A percentile compares a stretch with the other conserved stretches of the same genome.
These are phyloP conservation scores for Volucella inanis DNA, from an alignment of 2,888 invertebrate species.

Conservation along the genomic window DNA sequence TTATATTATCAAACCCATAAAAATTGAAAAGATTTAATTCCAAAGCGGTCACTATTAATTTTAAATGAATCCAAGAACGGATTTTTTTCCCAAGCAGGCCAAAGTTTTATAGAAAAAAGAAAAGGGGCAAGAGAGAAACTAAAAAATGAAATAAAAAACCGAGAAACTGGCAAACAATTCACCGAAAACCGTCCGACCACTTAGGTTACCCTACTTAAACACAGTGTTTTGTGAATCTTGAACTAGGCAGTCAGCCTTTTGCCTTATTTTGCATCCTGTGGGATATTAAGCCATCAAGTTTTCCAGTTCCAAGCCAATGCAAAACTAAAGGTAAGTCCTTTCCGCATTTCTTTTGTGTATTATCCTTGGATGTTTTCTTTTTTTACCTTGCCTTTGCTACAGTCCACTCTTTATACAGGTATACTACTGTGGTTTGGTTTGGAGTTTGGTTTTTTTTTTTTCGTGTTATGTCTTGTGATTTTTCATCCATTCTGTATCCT, in stretches of 20 bases:
- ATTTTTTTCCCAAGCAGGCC: not conserved
- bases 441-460: not conserved
- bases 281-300: constrained; percentile 27
- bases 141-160: too few relatives aligned
- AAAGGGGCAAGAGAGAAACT: too few relatives aligned
- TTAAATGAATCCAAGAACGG: not conserved
- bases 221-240: too few relatives aligned
- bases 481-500: constrained; percentile 21
- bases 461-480: constrained; percentile 13
- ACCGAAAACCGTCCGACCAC: constrained; percentile 15
- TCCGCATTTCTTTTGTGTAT: constrained; percentile 6
- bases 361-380: not conserved
- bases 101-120: not conserved
- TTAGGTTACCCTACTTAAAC: constrained; percentile 31
- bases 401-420: too few relatives aligned
- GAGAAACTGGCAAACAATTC: constrained; percentile 1
- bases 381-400: not conserved
- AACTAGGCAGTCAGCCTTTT: not conserved
- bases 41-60: not conserved
- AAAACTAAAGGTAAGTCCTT: constrained; percentile 43
- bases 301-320: constrained; percentile 1
- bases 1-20: too few relatives aligned
- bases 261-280: constrained; percentile 12
- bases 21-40: too few relatives aligned
- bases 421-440: not conserved